Evolutionary conservation across 1,140 invertebrate genomes (phyloP).

Genomic region (Neodiprion fabricii): DNA sequence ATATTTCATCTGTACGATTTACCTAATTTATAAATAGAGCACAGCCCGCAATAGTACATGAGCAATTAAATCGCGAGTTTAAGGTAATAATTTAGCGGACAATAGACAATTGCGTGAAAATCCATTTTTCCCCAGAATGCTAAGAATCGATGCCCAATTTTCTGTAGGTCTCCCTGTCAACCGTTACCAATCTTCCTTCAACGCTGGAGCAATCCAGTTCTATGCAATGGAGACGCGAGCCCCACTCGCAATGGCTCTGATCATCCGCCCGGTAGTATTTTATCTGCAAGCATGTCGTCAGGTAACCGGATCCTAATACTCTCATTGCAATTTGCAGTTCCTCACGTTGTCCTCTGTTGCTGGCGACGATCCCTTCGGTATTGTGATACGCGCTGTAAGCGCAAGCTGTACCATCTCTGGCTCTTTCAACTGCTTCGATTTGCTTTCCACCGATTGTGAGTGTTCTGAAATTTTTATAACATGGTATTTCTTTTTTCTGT

Average conservation of each 20-base stretch:
- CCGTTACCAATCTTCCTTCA: conserved; percentile 57
- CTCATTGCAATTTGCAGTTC: conserved; percentile 57
- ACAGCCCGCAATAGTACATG: background rate
- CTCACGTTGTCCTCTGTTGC: conserved; percentile 55
- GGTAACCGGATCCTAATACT: conserved; percentile 57
- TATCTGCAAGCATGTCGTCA: conserved; percentile 63
- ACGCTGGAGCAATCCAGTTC: conserved; percentile 64
- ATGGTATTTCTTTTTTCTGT: background rate
- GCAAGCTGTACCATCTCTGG: conserved; percentile 57
- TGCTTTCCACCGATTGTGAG: conserved; percentile 55
- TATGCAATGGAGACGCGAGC: conserved; percentile 63
- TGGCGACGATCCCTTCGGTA: conserved; percentile 51
- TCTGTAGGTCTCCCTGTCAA: conserved; percentile 60
- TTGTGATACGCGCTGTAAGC: conserved; percentile 61
- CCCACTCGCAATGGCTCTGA: conserved; percentile 65
- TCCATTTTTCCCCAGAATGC: conserved; percentile 12
- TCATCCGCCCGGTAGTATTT: conserved; percentile 65
- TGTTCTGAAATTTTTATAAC: conserved; percentile 43
- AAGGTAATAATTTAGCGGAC: background rate
- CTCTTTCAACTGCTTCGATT: conserved; percentile 54
- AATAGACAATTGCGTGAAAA: too few relatives aligned
- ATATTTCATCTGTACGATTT: background rate
- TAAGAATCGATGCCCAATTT: conserved; percentile 54
- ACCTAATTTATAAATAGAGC: background rate
- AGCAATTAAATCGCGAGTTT: background rate